Conservation (phyloP, 2,888 invertebrate species). For the Ramazzottius varieornatus region DNA sequence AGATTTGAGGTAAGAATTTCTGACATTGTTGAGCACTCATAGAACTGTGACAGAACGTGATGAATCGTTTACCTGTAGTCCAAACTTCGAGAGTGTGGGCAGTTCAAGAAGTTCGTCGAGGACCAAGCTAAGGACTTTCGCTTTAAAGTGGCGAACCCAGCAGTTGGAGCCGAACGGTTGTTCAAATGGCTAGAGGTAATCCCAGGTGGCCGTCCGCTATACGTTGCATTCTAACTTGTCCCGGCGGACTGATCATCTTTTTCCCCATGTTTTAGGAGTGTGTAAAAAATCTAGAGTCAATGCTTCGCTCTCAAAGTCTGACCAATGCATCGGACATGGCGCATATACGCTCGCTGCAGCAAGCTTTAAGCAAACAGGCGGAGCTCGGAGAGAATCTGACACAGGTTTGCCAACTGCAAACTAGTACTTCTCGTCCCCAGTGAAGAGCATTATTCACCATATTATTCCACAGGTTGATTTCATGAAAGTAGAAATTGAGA, state of each 20-base stretch:
- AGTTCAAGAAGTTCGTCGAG: neutral
- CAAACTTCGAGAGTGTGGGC: neutral
- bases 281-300: neutral
- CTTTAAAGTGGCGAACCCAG: neutral
- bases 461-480: neutral
- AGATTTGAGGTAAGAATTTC: neutral
- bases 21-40: too few relatives aligned
- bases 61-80: neutral
- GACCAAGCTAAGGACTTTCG: neutral
- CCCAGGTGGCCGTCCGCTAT: neutral
- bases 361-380: neutral
- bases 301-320: neutral
- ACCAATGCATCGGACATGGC: neutral
- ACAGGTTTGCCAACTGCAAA: neutral
- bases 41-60: too few relatives aligned
- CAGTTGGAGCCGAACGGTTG: neutral
- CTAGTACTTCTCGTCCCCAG: too few relatives aligned
- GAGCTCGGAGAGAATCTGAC: neutral
- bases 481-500: slow-evolving; percentile 1
- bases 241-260: too few relatives aligned
- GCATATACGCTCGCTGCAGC: neutral
- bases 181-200: slow-evolving; percentile 3
- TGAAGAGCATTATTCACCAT: too few relatives aligned
- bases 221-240: too few relatives aligned
- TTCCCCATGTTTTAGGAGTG: neutral